phyloP scores from a whole-genome alignment of 2,797 vertebrate species.

The Alauda arvensis region DNA sequence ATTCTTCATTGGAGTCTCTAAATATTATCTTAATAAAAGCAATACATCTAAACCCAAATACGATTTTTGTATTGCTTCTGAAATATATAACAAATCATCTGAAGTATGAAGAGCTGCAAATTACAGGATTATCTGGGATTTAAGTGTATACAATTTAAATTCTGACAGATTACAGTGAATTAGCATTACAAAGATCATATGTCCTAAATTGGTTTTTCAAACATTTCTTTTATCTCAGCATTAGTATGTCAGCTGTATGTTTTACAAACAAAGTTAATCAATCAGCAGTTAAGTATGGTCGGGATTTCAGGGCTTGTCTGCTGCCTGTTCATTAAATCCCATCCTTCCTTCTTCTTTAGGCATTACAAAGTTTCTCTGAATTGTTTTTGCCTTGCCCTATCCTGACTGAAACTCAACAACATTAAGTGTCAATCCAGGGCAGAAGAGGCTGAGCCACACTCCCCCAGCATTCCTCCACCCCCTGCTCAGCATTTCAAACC shows the following conservation, averaged over 20 bases:
- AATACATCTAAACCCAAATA: neutral
- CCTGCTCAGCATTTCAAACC: neutral
- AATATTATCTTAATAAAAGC: slow-evolving; percentile 2
- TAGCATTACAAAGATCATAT: neutral
- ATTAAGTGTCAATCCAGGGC: neutral
- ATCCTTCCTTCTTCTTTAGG: neutral
- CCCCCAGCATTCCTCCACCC: too few species aligned
- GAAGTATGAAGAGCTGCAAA: neutral
- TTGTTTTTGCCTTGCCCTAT: neutral
- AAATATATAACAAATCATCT: neutral
- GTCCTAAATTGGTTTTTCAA: neutral
- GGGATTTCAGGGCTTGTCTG: neutral
- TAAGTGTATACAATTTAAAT: neutral
- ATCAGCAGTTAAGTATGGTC: neutral
- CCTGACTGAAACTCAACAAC: neutral
- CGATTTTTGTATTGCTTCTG: neutral
- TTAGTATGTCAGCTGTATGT: neutral
- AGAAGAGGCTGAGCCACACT: neutral
- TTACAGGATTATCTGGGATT: neutral
- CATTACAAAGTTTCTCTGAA: neutral
- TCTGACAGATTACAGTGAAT: neutral
- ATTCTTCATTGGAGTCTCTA: neutral
- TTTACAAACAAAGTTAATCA: neutral
- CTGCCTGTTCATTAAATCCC: neutral
- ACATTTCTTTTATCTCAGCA: neutral